Percentiles rank a stretch among this genome's conserved stretches.
Evolutionary conservation across 2,888 invertebrate species (phyloP).

Genomic region (Furcula furcula): DNA sequence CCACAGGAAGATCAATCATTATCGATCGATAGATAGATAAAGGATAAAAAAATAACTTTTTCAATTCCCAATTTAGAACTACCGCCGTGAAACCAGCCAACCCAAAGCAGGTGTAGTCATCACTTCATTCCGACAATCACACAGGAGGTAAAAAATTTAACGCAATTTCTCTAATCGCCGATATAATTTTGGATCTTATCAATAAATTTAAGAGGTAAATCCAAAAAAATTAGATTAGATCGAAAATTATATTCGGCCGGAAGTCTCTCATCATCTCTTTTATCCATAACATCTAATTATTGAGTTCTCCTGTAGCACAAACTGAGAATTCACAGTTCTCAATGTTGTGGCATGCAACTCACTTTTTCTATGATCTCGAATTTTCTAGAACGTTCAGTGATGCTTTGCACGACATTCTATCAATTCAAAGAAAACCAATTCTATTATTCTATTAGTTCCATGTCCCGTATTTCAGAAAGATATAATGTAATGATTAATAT

Average conservation of each 20-base stretch:
- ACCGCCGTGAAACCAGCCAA: slow-evolving; percentile 72
- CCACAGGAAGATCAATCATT: too few species aligned
- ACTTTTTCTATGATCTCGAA: slow-evolving; percentile 28
- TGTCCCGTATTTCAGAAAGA: slow-evolving; percentile 20
- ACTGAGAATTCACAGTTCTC: slow-evolving; percentile 53
- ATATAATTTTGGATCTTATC: too few species aligned
- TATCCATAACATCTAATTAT: slow-evolving; percentile 25
- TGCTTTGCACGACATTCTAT: slow-evolving; percentile 51
- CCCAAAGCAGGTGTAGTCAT: slow-evolving; percentile 94
- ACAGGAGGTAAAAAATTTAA: slow-evolving; percentile 85
- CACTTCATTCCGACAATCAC: slow-evolving; percentile 93
- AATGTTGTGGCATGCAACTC: slow-evolving; percentile 64
- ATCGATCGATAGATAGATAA: too few species aligned
- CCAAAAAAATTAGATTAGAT: too few species aligned
- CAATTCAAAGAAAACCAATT: slow-evolving; percentile 1
- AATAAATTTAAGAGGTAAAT: too few species aligned
- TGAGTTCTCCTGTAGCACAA: slow-evolving; percentile 38
- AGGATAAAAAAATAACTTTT: too few species aligned
- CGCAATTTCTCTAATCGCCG: not conserved
- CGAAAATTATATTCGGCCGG: too few species aligned
- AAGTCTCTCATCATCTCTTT: slow-evolving; percentile 20
- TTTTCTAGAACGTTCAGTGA: slow-evolving; percentile 26
- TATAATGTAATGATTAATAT: slow-evolving; percentile 52
- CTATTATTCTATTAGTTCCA: slow-evolving; percentile 4
- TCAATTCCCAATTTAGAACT: slow-evolving; percentile 54